Conservation (phyloP, 64 coral and sea anemone species). For the Montipora foliosa region DNA sequence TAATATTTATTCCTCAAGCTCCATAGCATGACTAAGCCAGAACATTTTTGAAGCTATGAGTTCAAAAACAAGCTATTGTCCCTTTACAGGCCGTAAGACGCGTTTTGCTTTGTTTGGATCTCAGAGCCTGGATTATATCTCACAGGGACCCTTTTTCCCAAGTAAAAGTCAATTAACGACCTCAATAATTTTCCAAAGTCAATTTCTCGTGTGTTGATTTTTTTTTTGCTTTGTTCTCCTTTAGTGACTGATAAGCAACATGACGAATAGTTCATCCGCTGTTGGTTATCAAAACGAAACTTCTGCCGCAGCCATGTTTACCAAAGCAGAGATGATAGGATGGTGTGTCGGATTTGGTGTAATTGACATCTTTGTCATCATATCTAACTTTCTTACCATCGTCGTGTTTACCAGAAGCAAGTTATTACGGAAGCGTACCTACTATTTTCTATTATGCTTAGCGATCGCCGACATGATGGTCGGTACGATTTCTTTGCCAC, state of each 20-base stretch:
- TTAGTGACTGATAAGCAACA: slow-evolving; percentile 5
- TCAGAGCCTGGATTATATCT: too few relatives aligned
- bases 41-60: too few relatives aligned
- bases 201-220: too few relatives aligned
- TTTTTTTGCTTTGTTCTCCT: not conserved
- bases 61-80: too few relatives aligned
- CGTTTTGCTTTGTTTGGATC: too few relatives aligned
- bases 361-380: slow-evolving; percentile 62
- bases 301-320: not conserved
- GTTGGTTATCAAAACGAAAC: not conserved
- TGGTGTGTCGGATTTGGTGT: slow-evolving; percentile 84
- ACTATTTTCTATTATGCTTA: slow-evolving; percentile 89
- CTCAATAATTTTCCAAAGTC: too few relatives aligned
- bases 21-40: too few relatives aligned
- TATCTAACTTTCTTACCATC: slow-evolving; percentile 74
- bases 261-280: not conserved
- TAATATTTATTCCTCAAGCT: too few relatives aligned
- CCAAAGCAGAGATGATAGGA: not conserved
- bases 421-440: slow-evolving; percentile 81
- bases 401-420: slow-evolving; percentile 72
- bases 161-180: too few relatives aligned
- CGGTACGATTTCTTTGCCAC: slow-evolving; percentile 75
- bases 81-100: too few relatives aligned
- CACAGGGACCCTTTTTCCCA: too few relatives aligned
- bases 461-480: slow-evolving; percentile 90